Evolutionary conservation across 2,113 vertebrate genomes (phyloP).

Genomic region (Ifrita kowaldi): DNA sequence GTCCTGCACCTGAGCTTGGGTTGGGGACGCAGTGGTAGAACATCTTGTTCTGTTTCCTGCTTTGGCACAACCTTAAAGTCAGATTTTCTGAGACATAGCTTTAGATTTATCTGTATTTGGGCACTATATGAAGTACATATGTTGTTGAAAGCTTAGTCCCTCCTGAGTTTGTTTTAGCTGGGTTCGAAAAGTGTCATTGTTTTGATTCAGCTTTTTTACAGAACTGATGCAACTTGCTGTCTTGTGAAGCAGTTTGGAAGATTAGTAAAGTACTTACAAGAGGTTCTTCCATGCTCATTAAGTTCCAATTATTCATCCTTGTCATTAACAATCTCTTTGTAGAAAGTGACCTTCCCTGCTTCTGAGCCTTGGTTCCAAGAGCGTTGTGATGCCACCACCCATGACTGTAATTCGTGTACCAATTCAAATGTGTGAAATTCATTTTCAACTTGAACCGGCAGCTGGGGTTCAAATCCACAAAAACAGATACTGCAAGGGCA

Average conservation of each 20-base stretch:
- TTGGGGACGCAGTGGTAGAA: not conserved
- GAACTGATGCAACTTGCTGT: not conserved
- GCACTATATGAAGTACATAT: not conserved
- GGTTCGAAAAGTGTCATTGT: not conserved
- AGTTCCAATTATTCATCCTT: not conserved
- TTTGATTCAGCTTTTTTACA: not conserved
- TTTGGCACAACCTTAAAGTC: not conserved
- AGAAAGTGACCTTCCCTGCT: not conserved
- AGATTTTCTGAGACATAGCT: not conserved
- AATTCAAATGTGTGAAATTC: conserved; percentile 23
- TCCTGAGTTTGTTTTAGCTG: not conserved
- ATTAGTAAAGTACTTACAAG: not conserved
- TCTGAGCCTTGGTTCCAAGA: not conserved
- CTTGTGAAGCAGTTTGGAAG: not conserved
- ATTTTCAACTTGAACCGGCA: conserved; percentile 13
- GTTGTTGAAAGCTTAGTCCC: not conserved
- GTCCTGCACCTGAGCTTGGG: not conserved
- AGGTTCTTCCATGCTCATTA: not conserved
- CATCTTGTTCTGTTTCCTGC: not conserved
- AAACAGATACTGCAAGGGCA: not conserved
- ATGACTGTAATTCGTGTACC: not conserved
- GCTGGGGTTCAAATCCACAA: not conserved
- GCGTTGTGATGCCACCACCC: not conserved
- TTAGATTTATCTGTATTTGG: not conserved
- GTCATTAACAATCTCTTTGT: not conserved